These are phyloP conservation scores for Porites divaricata DNA, from an alignment of 92 coral and sea anemone genomes.

Conservation along the genomic window DNA sequence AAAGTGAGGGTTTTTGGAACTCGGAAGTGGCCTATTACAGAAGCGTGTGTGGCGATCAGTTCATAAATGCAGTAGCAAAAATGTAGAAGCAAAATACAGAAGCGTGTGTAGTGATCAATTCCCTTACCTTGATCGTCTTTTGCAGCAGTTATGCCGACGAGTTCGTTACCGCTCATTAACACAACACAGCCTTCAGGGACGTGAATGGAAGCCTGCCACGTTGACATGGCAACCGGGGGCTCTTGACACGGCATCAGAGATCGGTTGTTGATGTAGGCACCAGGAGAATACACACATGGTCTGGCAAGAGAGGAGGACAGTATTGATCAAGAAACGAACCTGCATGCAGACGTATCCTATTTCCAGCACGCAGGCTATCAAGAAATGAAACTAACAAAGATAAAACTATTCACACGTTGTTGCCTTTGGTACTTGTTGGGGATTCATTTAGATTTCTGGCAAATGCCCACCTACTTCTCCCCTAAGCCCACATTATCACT, in stretches of 20 bases:
- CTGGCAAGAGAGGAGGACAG: slow-evolving; percentile 42
- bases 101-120: no score
- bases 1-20: no score
- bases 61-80: no score
- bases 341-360: no score
- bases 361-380: not conserved
- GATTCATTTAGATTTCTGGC: no score
- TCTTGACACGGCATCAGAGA: slow-evolving; percentile 99
- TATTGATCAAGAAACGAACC: not conserved
- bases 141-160: slow-evolving; percentile 49
- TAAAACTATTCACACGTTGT: no score
- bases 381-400: not conserved
- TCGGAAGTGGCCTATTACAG: no score
- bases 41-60: no score
- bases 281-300: slow-evolving; percentile 95
- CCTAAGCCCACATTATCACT: no score
- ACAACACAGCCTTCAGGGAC: slow-evolving; percentile 94
- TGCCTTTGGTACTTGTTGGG: no score
- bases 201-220: slow-evolving; percentile 98
- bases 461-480: no score
- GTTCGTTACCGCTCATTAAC: slow-evolving; percentile 90
- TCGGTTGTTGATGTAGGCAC: slow-evolving; percentile 99
- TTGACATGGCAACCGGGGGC: slow-evolving; percentile 99
- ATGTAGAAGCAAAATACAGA: no score
- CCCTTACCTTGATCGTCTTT: slow-evolving; percentile 54